phyloP scores from a whole-genome alignment of 2,113 vertebrate species.

The Stigmatopora nigra region DNA sequence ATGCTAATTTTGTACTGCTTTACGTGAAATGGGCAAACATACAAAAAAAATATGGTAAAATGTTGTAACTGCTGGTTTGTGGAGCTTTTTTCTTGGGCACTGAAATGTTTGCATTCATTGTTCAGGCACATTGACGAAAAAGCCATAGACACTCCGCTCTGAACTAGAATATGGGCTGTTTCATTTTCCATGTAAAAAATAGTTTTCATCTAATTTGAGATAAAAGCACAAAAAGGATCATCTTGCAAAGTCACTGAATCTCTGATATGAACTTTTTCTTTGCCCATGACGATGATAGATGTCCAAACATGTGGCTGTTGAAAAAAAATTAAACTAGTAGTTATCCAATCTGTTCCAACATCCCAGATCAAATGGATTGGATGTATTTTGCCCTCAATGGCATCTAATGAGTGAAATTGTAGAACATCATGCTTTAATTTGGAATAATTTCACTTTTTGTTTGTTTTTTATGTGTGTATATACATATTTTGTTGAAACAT shows the following conservation, averaged over 20 bases:
- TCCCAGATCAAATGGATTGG: no score
- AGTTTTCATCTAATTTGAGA: conserved; percentile 47
- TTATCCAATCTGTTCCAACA: no score
- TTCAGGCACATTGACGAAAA: conserved; percentile 60
- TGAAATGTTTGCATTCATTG: conserved; percentile 61
- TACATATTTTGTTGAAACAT: conserved; percentile 37
- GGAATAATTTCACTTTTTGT: conserved; percentile 47
- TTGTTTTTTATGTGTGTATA: conserved; percentile 16
- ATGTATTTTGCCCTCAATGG: no score
- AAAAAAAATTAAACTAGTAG: no score
- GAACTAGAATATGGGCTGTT: background rate
- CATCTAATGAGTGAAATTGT: conserved; percentile 42
- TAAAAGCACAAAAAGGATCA: conserved; percentile 53
- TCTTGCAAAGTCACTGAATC: conserved; percentile 60
- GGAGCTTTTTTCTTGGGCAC: conserved; percentile 58
- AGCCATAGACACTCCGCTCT: conserved; percentile 68
- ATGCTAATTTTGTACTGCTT: conserved; percentile 71
- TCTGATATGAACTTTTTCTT: conserved; percentile 5
- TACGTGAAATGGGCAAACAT: conserved; percentile 26
- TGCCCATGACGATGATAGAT: no score
- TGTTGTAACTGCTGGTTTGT: conserved; percentile 70
- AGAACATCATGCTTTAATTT: conserved; percentile 57
- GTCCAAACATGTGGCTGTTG: no score
- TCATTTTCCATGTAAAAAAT: conserved; percentile 14
- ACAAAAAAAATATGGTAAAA: conserved; percentile 53